These are phyloP conservation scores for Poeciliopsis paucimaculata DNA, from an alignment of 2,797 vertebrate species.

Conservation along the genomic window DNA sequence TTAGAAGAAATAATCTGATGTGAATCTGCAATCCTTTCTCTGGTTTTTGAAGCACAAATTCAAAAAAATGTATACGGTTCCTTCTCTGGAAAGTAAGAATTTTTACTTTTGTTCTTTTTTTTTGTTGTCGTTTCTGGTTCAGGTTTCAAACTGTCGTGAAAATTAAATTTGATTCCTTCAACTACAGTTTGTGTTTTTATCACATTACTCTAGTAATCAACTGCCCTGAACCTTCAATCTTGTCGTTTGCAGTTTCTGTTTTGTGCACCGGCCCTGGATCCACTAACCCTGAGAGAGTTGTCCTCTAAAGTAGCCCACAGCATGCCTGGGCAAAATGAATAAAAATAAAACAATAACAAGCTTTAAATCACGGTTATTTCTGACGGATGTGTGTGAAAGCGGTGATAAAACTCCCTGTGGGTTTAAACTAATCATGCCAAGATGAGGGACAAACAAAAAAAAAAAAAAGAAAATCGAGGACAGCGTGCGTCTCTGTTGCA, in stretches of 20 bases:
- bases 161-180: not conserved
- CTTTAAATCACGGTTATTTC: too few relatives aligned
- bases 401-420: constrained; percentile 47
- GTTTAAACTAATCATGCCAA: constrained; percentile 60
- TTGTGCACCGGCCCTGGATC: not conserved
- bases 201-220: not conserved
- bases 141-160: not conserved
- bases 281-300: not conserved
- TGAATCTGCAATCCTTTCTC: not conserved
- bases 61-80: not conserved
- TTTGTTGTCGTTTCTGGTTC: not conserved
- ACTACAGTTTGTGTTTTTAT: not conserved
- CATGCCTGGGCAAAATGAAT: not conserved
- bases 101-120: not conserved
- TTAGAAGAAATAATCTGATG: not conserved
- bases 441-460: not conserved
- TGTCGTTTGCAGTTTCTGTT: not conserved
- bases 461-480: constrained; percentile 33
- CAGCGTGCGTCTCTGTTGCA: constrained; percentile 31
- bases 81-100: not conserved
- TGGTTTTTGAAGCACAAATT: not conserved
- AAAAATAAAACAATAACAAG: not conserved
- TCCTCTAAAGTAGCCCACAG: not conserved
- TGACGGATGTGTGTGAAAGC: constrained; percentile 13
- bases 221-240: not conserved